A percentile compares a stretch with the other conserved stretches of the same genome.
phyloP scores from a whole-genome alignment of 2,888 invertebrate genomes.

The Heliconius ethilla region DNA sequence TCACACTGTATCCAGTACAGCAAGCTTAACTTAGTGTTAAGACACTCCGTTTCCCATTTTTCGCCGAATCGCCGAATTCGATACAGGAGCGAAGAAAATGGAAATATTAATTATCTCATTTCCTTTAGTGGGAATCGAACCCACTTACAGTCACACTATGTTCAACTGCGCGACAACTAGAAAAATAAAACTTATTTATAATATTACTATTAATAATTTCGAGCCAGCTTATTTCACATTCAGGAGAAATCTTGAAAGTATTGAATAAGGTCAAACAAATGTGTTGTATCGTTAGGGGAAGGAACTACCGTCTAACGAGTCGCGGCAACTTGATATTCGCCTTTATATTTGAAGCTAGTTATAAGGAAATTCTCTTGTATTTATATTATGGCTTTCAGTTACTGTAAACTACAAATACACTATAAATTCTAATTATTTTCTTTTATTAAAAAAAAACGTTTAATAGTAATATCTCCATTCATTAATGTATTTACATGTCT shows the following conservation, averaged over 20 bases:
- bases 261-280: constrained; percentile 26
- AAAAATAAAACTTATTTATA: too few relatives aligned
- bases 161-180: background rate
- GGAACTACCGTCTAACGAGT: constrained; percentile 29
- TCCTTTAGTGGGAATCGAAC: background rate
- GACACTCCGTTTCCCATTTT: too few relatives aligned
- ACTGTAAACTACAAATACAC: background rate
- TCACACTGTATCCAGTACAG: too few relatives aligned
- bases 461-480: background rate
- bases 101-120: too few relatives aligned
- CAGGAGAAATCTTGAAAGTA: constrained; percentile 25
- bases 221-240: background rate
- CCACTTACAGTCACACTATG: background rate
- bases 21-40: too few relatives aligned
- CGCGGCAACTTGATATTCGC: constrained; percentile 27
- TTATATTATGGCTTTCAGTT: constrained; percentile 3
- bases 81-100: too few relatives aligned
- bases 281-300: constrained; percentile 27
- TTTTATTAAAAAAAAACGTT: too few relatives aligned
- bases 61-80: too few relatives aligned
- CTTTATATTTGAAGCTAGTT: background rate
- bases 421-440: background rate
- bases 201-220: background rate
- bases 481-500: too few relatives aligned
- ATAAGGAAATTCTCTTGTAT: constrained; percentile 22